Percentiles rank a stretch among this genome's conserved stretches.
Evolutionary conservation across 2,113 vertebrate genomes (phyloP).

Genomic region (Manacus vitellinus): DNA sequence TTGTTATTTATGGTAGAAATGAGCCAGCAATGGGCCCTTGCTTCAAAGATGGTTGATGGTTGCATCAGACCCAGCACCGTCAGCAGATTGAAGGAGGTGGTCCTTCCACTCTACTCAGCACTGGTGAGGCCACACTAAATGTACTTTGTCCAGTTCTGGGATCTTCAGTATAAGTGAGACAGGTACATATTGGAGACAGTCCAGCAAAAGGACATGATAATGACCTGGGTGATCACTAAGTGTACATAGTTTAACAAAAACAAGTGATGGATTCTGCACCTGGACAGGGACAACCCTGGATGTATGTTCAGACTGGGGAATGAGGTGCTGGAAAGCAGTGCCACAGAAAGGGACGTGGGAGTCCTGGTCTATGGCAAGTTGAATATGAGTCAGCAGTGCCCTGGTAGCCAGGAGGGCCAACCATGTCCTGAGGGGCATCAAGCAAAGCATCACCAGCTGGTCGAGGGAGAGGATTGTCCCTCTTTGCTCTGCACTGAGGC

Average conservation of each 20-base stretch:
- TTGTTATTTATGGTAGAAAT: not conserved
- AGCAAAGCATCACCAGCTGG: fast-evolving
- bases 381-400: not conserved
- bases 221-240: not conserved
- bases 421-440: fast-evolving
- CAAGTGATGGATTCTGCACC: not conserved
- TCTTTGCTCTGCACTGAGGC: fast-evolving
- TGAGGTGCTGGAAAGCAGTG: not conserved
- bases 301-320: not conserved
- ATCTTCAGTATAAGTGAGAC: not conserved
- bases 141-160: not conserved
- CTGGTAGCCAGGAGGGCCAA: not conserved
- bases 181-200: not conserved
- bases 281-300: not conserved
- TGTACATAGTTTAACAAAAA: not conserved
- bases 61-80: not conserved
- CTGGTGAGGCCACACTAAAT: not conserved
- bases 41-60: not conserved
- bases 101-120: not conserved
- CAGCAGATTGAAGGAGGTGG: not conserved
- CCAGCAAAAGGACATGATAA: not conserved
- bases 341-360: fast-evolving
- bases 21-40: not conserved
- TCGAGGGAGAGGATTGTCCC: not conserved
- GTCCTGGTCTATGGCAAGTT: fast-evolving